Conservation (phyloP, 2,113 vertebrate species). For the Callorhinus ursinus region DNA sequence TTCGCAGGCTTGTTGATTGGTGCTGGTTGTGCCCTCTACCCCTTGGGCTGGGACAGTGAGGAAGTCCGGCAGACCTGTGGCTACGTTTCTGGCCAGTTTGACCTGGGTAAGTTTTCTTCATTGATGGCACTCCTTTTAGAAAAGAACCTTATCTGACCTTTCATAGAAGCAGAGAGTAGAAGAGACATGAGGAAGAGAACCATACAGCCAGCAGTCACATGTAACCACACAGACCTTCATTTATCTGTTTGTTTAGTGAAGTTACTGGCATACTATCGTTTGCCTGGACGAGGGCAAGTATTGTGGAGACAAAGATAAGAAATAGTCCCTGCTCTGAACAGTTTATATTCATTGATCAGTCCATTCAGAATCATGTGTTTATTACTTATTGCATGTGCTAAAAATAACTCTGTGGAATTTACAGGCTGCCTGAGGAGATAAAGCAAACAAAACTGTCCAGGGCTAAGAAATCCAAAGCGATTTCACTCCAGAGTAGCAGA, state of each 20-base stretch:
- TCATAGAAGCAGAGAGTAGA: background rate
- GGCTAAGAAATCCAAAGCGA: background rate
- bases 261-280: background rate
- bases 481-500: background rate
- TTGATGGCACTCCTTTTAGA: background rate
- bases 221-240: rapidly evolving
- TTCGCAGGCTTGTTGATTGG: constrained; percentile 94
- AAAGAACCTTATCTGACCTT: background rate
- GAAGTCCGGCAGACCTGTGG: constrained; percentile 97
- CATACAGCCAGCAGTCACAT: background rate
- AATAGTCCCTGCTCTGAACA: background rate
- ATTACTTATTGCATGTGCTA: background rate
- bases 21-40: constrained; percentile 97
- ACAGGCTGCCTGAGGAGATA: background rate
- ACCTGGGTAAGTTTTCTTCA: constrained; percentile 90
- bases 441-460: background rate
- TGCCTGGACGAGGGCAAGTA: background rate
- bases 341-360: constrained; percentile 4
- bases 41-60: constrained; percentile 98
- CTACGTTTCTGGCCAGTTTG: constrained; percentile 95
- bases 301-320: background rate
- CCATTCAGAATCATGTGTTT: constrained; percentile 28
- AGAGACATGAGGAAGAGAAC: background rate
- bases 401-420: background rate
- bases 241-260: background rate